Base-by-base conservation (phyloP, 2,888 invertebrate genomes). In the Nomada lathburiana region DNA sequence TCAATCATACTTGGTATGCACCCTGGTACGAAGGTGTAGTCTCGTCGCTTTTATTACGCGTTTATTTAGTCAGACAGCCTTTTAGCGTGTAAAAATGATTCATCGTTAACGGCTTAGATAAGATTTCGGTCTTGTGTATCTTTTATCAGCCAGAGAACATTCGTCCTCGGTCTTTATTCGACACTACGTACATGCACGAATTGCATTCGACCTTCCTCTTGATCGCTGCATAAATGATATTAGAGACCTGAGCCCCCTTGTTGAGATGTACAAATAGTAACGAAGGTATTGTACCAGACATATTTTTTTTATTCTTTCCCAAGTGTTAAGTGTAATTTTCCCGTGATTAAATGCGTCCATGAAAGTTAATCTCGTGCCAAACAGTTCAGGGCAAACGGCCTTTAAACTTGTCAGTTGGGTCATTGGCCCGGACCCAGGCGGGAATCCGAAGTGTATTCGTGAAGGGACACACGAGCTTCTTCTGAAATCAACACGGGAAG, bases 321-420 rank as follows among this genome's bases (percentile, higher is more conserved):
- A 36, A 36, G 36, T 36, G 36, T 36, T 36, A 7, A 53, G 20
- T 53, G 20, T 20, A n/a, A 18, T 53, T 53, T 20, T 53, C 20
- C 53, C n/a, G 44, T n/a, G 13, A 5, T n/a, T 9, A 13, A 62
- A 36, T n/a, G 16, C n/a, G 55, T 23, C 2, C 50, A 23, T 36
- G 50, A 55, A 50, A 36, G 55, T 42, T 53, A 9, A 36, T 55
- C 23, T 73, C 36, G 47, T 26, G 13, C n/a, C 20, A 55, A 69
- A 76, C 67, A 72, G 50, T 76, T 62, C 59, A 78, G 73, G 74
- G 76, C 82, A 26, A 78, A 63, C 59, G 65, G 67, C 74, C 72
- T 83, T 83, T 75, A 67, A 65, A 77, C 74, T 75, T 73, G 82
- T 71, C 50, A 60, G 57, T 23, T 50, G 47, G 76, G 82, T 80